Base-by-base conservation (phyloP, 1,140 invertebrate species). In the Aphaenogaster rudis region DNA sequence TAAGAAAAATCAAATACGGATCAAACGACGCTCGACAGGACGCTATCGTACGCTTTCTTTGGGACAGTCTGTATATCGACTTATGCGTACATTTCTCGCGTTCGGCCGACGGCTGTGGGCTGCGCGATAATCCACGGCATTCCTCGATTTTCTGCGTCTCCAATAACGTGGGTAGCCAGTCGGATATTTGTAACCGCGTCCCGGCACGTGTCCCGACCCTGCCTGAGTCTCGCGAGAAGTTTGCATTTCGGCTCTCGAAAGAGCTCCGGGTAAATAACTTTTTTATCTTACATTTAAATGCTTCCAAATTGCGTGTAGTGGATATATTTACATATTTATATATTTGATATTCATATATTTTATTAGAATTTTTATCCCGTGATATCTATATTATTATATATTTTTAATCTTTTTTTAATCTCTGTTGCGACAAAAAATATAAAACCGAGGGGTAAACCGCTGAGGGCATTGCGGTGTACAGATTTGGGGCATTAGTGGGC, bases 91-190 rank as follows among this genome's bases (percentile, higher is more conserved):
- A 45, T 90, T 88, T 88, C 87, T 90, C 81, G 86, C 48, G 63
- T 59, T 88, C 69, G 45, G 80, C 63, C 86, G 64, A 77, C 77
- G 90, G 84, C 88, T 87, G 88, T 90, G 91, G 87, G 86, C 82
- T 87, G 89, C 82, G 90, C 90, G 91, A 92, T 92, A 93, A 93
- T 92, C 90, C 89, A 87, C 88, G 84, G 88, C 92, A 89, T 93
- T 92, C 92, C 89, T 79, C 84, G 91, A 93, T 93, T 94, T 93
- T 90, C 91, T 90, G 92, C 92, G 88, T 92, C 91, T 88, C 92
- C 89, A 92, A 92, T 92, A 92, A 94, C 93, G 91, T 92, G 90
- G 93, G 92, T 91, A 93, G 91, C 69, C 87, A 89, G 86, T 66
- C 66, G 71, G 88, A 66, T 88, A 88, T 89, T 89, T 78, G 76